Evolutionary conservation across 2,113 vertebrate genomes (phyloP).

Genomic region (Halcyon malimbica): DNA sequence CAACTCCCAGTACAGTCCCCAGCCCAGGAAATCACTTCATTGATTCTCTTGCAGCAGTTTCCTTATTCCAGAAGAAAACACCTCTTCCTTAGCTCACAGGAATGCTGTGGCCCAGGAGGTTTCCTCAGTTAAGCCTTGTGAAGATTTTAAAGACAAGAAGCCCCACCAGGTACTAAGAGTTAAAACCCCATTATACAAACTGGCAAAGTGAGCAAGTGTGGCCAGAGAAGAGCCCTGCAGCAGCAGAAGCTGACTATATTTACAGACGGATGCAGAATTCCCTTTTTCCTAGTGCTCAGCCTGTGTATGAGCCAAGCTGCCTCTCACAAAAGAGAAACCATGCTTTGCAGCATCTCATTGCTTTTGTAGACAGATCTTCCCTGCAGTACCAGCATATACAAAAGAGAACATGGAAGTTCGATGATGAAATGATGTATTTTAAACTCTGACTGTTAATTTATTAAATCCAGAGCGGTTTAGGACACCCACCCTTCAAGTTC

Average conservation of each 20-base stretch:
- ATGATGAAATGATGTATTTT: background rate
- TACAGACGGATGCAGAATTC: background rate
- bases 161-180: background rate
- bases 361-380: background rate
- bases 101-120: background rate
- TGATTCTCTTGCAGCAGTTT: background rate
- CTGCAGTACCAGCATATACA: background rate
- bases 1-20: background rate
- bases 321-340: background rate
- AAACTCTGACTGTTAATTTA: background rate
- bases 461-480: background rate
- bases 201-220: background rate
- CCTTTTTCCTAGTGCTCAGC: background rate
- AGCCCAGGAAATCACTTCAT: background rate
- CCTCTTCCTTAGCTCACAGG: background rate
- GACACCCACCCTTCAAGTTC: slow-evolving; percentile 91
- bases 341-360: background rate
- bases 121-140: background rate
- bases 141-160: background rate
- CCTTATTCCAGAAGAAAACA: background rate
- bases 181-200: background rate
- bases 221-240: background rate
- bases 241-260: background rate
- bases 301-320: background rate
- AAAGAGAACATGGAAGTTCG: background rate